A percentile compares a stretch with the other conserved stretches of the same genome.
phyloP scores from a whole-genome alignment of 2,797 vertebrate species.

The Lutjanus campechanus region DNA sequence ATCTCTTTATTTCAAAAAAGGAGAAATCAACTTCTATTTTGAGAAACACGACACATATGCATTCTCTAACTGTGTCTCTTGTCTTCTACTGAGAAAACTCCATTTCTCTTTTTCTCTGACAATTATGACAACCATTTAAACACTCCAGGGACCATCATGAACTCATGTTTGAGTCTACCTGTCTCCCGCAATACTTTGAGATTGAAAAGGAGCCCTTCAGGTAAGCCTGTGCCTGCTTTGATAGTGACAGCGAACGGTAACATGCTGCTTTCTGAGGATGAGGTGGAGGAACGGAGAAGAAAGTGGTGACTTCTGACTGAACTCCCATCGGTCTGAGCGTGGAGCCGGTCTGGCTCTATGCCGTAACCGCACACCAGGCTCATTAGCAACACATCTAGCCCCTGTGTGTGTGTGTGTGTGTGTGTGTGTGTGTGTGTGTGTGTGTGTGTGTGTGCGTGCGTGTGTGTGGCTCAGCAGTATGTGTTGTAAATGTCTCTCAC shows the following conservation, averaged over 20 bases:
- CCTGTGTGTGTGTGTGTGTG: conserved; percentile 16
- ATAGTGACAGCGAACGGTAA: conserved; percentile 67
- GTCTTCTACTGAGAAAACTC: conserved; percentile 37
- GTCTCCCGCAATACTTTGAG: conserved; percentile 60
- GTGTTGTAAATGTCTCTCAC: conserved; percentile 54
- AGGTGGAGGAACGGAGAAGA: conserved; percentile 65
- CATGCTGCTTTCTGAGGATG: conserved; percentile 65
- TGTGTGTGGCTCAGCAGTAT: conserved; percentile 48
- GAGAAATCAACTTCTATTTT: conserved; percentile 14
- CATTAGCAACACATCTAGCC: conserved; percentile 76
- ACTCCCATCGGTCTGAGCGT: conserved; percentile 76
- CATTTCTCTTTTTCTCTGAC: conserved; percentile 42
- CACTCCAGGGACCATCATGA: conserved; percentile 51
- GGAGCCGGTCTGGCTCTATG: conserved; percentile 72
- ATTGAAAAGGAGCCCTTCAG: conserved; percentile 67
- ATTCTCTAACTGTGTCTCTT: conserved; percentile 26
- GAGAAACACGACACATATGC: neutral
- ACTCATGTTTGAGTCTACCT: conserved; percentile 63
- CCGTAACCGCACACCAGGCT: conserved; percentile 78
- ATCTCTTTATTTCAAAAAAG: conserved; percentile 7
- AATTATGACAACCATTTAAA: conserved; percentile 64
- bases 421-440: conserved; percentile 32
- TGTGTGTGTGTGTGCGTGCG: conserved; percentile 10
- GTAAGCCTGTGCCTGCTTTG: conserved; percentile 70
- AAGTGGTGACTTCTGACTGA: conserved; percentile 79